Base-by-base conservation (phyloP, 2,797 vertebrate species). In the Acanthurus leucopareius region DNA sequence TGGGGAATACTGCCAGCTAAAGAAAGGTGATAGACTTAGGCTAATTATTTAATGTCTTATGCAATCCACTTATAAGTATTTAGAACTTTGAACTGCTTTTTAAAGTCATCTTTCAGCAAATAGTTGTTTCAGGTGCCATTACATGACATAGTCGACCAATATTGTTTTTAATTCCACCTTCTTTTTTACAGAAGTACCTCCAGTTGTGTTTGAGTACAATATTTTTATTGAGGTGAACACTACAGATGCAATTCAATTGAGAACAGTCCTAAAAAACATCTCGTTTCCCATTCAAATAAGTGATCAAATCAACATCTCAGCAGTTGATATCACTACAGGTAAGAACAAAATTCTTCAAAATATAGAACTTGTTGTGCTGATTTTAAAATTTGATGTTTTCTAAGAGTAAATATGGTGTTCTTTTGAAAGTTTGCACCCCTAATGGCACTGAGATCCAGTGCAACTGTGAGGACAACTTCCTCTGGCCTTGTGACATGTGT, bases 1-100 rank as follows among this genome's bases (percentile, higher is more conserved):
- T 0, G 91, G 93, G 47, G 76, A 89, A 45, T 94, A 92, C 78
- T 97, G 96, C 71, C 82, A 94, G 65, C 92, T 70, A 54, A 79
- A 83, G 90, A 95, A 85, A 92, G 88, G 96, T 96, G 90, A 92
- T 22, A 22, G 4, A 51, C 40, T 25, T 4, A 42, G 7, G 14
- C 19, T 25, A 2, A 19, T 53, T 32, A 42, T 25, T 44, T 45
- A 11, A 10, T 42, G 40, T 13, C 2, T 42, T 11, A 42, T 13
- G 9, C 40, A 42, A 42, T 35, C 32, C 32, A 35, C 32, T 35
- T 35, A 35, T 7, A 35, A 47, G 15, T 22, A 22, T 63, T 62
- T 16, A 47, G 42, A n/a, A 25, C 17, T 45, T 54, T 68, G 3
- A 44, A 22, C 11, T 56, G 22, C 10, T 11, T 63, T 7, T 48